Conservation (phyloP, 2,797 vertebrate genomes). For the Lagocephalus sceleratus region DNA sequence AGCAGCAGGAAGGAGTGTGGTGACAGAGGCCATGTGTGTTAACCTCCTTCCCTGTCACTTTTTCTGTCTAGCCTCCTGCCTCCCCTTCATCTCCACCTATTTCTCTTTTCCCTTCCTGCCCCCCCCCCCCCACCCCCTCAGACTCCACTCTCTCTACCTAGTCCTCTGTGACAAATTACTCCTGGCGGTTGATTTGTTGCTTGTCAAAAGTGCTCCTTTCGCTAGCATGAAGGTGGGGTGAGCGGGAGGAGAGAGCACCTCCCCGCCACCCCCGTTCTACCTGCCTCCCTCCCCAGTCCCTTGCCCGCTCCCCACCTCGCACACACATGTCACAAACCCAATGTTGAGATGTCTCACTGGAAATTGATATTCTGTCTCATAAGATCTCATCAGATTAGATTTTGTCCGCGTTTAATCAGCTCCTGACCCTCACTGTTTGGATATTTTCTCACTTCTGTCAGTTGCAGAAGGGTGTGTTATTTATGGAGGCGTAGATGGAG, state of each 20-base stretch:
- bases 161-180: constrained; percentile 74
- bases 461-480: constrained; percentile 31
- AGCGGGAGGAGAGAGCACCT: constrained; percentile 32
- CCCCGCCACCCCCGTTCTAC: constrained; percentile 27
- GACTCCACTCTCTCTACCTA: constrained; percentile 54
- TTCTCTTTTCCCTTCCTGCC: constrained; percentile 31
- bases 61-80: constrained; percentile 34
- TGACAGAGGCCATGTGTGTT: constrained; percentile 68
- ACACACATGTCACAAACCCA: constrained; percentile 20
- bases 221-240: constrained; percentile 57
- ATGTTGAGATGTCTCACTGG: constrained; percentile 44
- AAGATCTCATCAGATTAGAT: constrained; percentile 65
- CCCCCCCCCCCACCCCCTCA: constrained; percentile 31
- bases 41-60: constrained; percentile 73
- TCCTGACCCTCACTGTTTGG: constrained; percentile 34
- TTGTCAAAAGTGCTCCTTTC: constrained; percentile 72
- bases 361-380: constrained; percentile 65
- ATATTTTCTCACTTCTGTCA: constrained; percentile 28
- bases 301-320: constrained; percentile 3
- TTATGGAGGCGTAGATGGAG: constrained; percentile 36
- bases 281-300: constrained; percentile 37
- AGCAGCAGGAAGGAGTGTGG: constrained; percentile 67
- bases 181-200: constrained; percentile 78
- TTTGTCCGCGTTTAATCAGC: constrained; percentile 62
- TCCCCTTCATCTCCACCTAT: constrained; percentile 40